phyloP scores from a whole-genome alignment of 2,888 invertebrate species.

The Pollenia amentaria region DNA sequence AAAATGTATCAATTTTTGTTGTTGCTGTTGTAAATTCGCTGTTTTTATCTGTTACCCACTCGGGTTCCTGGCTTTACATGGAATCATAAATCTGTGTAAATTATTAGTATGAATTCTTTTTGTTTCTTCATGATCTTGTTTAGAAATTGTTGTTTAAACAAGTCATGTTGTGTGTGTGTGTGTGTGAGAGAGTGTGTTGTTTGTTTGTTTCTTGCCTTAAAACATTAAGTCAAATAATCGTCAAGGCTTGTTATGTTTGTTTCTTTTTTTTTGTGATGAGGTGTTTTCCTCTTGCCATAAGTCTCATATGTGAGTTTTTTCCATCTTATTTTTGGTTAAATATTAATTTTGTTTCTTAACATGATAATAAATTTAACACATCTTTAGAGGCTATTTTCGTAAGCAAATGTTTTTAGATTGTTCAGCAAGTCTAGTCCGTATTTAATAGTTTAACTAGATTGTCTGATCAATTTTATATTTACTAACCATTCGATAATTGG shows the following conservation, averaged over 20 bases:
- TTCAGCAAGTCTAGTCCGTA: conserved; percentile 32
- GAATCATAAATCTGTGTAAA: conserved; percentile 62
- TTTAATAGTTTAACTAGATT: conserved; percentile 36
- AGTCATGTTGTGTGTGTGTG: conserved; percentile 11
- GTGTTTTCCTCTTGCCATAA: conserved; percentile 15
- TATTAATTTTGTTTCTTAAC: conserved; percentile 10
- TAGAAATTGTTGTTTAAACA: conserved; percentile 54
- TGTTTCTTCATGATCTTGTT: conserved; percentile 5
- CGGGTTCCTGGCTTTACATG: conserved; percentile 56
- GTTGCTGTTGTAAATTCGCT: neutral
- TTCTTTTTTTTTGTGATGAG: conserved; percentile 16
- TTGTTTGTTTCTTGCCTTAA: conserved; percentile 22
- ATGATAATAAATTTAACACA: conserved; percentile 49
- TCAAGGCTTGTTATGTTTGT: conserved; percentile 39
- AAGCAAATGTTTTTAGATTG: conserved; percentile 23
- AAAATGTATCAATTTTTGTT: conserved; percentile 37
- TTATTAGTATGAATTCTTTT: conserved; percentile 14
- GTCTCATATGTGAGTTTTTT: neutral
- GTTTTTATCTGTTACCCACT: conserved; percentile 50
- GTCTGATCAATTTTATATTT: conserved; percentile 48
- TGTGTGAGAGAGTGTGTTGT: neutral
- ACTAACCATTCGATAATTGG: conserved; percentile 61
- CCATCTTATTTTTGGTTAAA: neutral
- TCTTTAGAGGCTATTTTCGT: conserved; percentile 52
- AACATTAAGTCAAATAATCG: conserved; percentile 32